Evolutionary conservation across 92 coral and sea anemone genomes (phyloP).

Genomic region (Epizoanthus illoricatus): DNA sequence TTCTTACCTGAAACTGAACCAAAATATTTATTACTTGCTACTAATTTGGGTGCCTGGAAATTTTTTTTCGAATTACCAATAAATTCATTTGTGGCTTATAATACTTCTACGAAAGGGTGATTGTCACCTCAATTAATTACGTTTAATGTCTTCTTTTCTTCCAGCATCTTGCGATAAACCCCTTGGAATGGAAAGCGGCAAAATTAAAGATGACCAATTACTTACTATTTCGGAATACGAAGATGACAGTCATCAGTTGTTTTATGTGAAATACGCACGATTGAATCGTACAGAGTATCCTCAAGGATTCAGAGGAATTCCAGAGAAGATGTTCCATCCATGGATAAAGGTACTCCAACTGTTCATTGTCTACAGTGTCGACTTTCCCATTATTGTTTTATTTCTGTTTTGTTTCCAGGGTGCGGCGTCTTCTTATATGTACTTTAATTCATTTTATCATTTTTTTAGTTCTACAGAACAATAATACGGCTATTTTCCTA

Average conservation of each 20-base stretch:
- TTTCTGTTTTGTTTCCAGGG: too few relatives aligned
- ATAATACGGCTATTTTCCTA: neutral
- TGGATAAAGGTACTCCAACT: slow-evolving; percentile 30
- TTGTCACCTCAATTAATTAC: neutral
- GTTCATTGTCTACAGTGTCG: neutral
- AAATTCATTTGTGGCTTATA: too few relatives aligned
- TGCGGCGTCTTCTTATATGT: too few relatives aligned
- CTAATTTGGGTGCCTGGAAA: too few relatives aligned
- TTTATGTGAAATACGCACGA: slow-evolving; percentile 22
- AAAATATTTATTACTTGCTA: too few relatives aligned
- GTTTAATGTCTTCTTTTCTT: slow-evolving; percentile 1
- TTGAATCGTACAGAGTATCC: slow-evolving; percentile 23
- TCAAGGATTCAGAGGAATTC: slow-evolving; percentile 15
- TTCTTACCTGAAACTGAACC: too few relatives aligned
- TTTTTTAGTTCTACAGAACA: too few relatives aligned
- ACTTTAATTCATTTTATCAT: too few relatives aligned
- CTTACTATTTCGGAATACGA: neutral
- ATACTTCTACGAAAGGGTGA: too few relatives aligned
- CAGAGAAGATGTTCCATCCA: neutral
- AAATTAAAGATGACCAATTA: slow-evolving; percentile 11
- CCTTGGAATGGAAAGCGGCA: slow-evolving; percentile 38
- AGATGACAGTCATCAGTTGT: neutral
- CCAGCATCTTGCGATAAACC: slow-evolving; percentile 22
- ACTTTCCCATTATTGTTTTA: too few relatives aligned
- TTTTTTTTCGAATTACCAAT: too few relatives aligned